phyloP scores from a whole-genome alignment of 1,140 invertebrate genomes.

The Himalopsyche phryganea region DNA sequence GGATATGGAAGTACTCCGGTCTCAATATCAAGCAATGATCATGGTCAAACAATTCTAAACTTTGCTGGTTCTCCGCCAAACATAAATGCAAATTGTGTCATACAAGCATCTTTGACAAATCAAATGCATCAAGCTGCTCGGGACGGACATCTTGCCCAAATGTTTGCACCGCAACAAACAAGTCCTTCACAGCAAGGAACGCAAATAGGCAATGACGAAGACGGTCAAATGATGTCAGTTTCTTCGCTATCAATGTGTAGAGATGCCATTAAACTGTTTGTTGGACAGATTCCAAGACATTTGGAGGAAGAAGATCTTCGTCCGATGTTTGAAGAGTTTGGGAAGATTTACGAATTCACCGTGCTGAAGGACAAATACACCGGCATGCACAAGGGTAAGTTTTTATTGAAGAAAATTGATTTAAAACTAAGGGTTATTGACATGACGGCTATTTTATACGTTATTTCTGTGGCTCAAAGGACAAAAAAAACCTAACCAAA shows the following conservation, averaged over 20 bases:
- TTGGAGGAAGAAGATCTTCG: slow-evolving; percentile 84
- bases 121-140: slow-evolving; percentile 15
- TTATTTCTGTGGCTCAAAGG: too few relatives aligned
- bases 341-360: slow-evolving; percentile 90
- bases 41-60: slow-evolving; percentile 10
- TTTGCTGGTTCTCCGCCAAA: slow-evolving; percentile 32
- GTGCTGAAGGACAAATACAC: slow-evolving; percentile 91
- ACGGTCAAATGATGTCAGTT: slow-evolving; percentile 6
- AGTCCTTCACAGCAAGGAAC: slow-evolving; percentile 36
- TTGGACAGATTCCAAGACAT: slow-evolving; percentile 90
- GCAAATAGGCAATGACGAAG: neutral
- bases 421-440: too few relatives aligned
- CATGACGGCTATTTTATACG: too few relatives aligned
- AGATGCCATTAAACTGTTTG: slow-evolving; percentile 80
- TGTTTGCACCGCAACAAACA: too few relatives aligned
- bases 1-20: slow-evolving; percentile 28
- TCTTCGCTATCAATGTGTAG: slow-evolving; percentile 46
- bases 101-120: slow-evolving; percentile 27
- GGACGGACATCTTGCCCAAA: too few relatives aligned
- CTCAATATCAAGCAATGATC: slow-evolving; percentile 12
- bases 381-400: slow-evolving; percentile 87
- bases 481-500: too few relatives aligned
- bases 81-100: slow-evolving; percentile 20
- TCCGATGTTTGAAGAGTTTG: slow-evolving; percentile 89
- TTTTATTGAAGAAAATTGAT: too few relatives aligned